Conservation (phyloP, 1,140 invertebrate genomes). For the Drosophila erecta region DNA sequence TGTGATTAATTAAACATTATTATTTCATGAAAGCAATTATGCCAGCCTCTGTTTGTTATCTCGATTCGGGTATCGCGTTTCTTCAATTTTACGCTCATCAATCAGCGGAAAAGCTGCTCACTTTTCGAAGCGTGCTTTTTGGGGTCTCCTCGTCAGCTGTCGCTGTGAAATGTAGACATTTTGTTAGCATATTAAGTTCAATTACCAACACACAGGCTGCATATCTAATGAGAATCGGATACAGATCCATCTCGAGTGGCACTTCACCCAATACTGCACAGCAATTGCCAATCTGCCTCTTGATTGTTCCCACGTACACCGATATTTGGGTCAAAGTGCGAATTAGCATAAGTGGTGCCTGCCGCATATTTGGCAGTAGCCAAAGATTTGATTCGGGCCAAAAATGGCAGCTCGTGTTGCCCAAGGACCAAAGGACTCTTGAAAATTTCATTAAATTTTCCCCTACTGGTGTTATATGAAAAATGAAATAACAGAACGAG, state of each 20-base stretch:
- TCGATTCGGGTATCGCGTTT: not conserved
- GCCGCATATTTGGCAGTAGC: slow-evolving; percentile 44
- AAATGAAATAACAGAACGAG: slow-evolving; percentile 70
- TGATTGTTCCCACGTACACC: slow-evolving; percentile 45
- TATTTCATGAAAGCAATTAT: too few relatives aligned
- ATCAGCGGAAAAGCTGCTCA: not conserved
- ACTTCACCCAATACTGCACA: slow-evolving; percentile 1
- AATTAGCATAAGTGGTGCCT: slow-evolving; percentile 68
- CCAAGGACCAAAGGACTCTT: slow-evolving; percentile 19
- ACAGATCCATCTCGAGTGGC: slow-evolving; percentile 18
- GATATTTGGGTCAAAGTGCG: slow-evolving; percentile 69
- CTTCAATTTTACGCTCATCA: slow-evolving; percentile 4
- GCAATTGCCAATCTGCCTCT: slow-evolving; percentile 5
- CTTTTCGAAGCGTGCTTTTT: slow-evolving; percentile 40
- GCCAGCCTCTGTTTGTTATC: too few relatives aligned
- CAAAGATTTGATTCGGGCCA: slow-evolving; percentile 61
- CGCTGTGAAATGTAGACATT: slow-evolving; percentile 51
- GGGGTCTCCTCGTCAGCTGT: slow-evolving; percentile 24
- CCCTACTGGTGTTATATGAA: slow-evolving; percentile 3
- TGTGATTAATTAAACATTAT: too few relatives aligned
- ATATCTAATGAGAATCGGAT: slow-evolving; percentile 57
- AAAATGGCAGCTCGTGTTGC: slow-evolving; percentile 48
- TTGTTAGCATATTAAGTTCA: slow-evolving; percentile 69
- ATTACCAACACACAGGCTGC: slow-evolving; percentile 67
- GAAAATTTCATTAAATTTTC: slow-evolving; percentile 65